Percentiles rank a stretch among this genome's conserved stretches.
Conservation (phyloP, 2,797 vertebrate genomes). For the Dallia pectoralis region DNA sequence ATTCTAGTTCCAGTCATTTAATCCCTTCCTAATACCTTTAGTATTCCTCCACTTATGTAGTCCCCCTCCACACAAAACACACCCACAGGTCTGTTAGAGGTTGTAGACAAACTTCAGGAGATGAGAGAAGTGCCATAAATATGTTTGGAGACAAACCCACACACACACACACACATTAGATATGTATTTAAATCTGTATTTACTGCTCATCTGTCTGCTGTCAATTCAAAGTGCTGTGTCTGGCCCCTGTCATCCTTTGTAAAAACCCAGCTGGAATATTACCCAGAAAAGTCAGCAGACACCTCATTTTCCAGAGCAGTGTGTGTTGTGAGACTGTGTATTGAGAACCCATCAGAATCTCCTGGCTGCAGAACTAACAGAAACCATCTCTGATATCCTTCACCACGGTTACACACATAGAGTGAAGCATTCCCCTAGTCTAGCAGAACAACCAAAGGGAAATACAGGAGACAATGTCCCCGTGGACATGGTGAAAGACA, state of each 20-base stretch:
- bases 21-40: too few relatives aligned
- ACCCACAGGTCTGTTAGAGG: background rate
- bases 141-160: background rate
- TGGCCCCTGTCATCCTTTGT: slow-evolving; percentile 72
- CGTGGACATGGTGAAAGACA: slow-evolving; percentile 35
- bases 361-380: slow-evolving; percentile 36
- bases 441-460: slow-evolving; percentile 36
- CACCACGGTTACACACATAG: slow-evolving; percentile 51
- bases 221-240: slow-evolving; percentile 71
- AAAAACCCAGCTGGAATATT: slow-evolving; percentile 77
- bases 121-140: slow-evolving; percentile 61
- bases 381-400: slow-evolving; percentile 50
- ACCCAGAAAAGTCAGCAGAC: slow-evolving; percentile 41
- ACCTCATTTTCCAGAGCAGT: background rate
- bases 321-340: slow-evolving; percentile 6
- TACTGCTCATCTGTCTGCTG: slow-evolving; percentile 72
- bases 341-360: slow-evolving; percentile 26
- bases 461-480: slow-evolving; percentile 33
- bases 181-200: slow-evolving; percentile 71
- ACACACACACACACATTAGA: slow-evolving; percentile 3
- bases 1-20: too few relatives aligned
- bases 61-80: too few relatives aligned
- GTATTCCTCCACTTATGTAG: background rate
- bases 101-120: slow-evolving; percentile 46
- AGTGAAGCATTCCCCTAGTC: slow-evolving; percentile 1